Conservation (phyloP, 2,113 vertebrate genomes). For the Silurus meridionalis region DNA sequence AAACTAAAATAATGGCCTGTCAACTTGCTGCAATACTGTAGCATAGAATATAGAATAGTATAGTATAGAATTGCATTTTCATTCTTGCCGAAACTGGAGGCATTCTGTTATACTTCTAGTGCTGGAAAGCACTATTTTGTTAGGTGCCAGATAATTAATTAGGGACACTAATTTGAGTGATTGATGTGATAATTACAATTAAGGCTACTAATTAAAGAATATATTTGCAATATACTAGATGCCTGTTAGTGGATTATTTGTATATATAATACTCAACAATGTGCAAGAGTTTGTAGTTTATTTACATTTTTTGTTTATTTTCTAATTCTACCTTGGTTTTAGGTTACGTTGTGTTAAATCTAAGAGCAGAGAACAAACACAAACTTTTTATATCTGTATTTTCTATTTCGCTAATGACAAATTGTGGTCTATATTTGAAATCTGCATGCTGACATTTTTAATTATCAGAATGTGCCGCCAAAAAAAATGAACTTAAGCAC, state of each 20-base stretch:
- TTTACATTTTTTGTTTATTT: neutral
- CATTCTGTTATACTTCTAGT: neutral
- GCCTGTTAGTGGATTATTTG: neutral
- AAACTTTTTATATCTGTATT: neutral
- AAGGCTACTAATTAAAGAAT: neutral
- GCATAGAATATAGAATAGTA: too few species aligned
- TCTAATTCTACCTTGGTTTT: neutral
- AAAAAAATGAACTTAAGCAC: neutral
- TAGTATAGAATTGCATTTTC: neutral
- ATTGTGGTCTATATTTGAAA: neutral
- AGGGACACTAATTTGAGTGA: neutral
- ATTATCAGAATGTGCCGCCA: neutral
- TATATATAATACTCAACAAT: neutral
- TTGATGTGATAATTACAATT: neutral
- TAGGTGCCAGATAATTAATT: neutral
- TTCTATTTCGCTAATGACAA: neutral
- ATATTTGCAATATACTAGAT: neutral
- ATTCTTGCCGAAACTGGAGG: neutral
- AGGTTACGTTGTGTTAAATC: neutral
- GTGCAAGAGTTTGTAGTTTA: neutral
- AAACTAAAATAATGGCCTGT: neutral
- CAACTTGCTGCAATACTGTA: neutral
- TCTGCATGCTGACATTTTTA: neutral
- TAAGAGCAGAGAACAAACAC: neutral
- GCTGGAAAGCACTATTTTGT: neutral